Conservation (phyloP, 2,888 invertebrate species). For the Ophioninae sp. region DNA sequence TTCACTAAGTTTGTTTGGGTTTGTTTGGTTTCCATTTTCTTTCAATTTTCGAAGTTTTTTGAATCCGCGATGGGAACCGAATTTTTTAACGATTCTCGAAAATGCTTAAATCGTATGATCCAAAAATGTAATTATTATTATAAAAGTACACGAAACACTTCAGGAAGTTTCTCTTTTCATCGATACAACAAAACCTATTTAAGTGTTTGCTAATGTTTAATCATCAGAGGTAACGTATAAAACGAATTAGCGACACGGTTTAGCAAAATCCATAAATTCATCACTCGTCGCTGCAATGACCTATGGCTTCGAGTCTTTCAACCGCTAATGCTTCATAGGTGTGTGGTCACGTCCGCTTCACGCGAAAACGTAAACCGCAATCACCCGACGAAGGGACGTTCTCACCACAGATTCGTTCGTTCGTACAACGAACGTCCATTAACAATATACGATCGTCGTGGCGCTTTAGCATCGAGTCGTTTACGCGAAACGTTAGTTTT, state of each 20-base stretch:
- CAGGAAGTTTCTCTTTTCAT: background rate
- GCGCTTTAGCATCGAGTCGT: slow-evolving; percentile 3
- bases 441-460: background rate
- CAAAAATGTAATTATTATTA: too few species aligned
- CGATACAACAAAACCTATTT: background rate
- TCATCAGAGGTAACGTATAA: background rate
- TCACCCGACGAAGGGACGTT: slow-evolving; percentile 30
- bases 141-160: too few species aligned
- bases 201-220: background rate
- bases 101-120: too few species aligned
- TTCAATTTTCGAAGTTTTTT: too few species aligned
- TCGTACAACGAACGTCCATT: slow-evolving; percentile 11
- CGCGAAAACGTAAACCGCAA: slow-evolving; percentile 50
- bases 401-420: slow-evolving; percentile 28
- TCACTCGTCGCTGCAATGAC: background rate
- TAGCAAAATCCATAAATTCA: slow-evolving; percentile 30
- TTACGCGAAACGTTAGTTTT: background rate
- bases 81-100: too few species aligned
- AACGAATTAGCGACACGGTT: background rate
- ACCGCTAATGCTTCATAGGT: slow-evolving; percentile 36
- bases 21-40: too few species aligned
- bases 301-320: slow-evolving; percentile 36
- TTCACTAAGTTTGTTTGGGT: too few species aligned
- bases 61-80: too few species aligned
- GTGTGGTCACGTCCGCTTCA: slow-evolving; percentile 5